Conservation (phyloP, 2,113 vertebrate species). For the Thermophis baileyi region DNA sequence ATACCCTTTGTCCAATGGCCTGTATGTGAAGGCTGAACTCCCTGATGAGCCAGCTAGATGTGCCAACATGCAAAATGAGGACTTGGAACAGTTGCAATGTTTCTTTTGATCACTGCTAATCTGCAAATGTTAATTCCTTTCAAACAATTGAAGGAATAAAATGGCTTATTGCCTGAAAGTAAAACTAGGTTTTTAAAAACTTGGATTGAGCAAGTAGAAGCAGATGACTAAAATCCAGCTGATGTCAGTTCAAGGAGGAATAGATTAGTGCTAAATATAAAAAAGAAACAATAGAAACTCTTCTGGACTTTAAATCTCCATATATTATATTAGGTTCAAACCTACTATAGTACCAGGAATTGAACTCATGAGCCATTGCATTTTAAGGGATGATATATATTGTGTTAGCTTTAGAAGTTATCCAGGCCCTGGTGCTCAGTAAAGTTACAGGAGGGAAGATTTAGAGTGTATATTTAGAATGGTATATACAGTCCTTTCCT, state of each 20-base stretch:
- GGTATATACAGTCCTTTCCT: neutral
- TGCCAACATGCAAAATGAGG: neutral
- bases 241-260: neutral
- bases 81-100: neutral
- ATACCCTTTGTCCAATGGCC: neutral
- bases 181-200: neutral
- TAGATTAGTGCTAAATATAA: neutral
- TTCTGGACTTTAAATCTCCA: conserved; percentile 6
- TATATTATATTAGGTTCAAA: neutral
- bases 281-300: neutral
- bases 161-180: neutral
- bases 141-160: neutral
- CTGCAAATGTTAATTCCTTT: neutral
- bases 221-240: conserved; percentile 5
- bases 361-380: neutral
- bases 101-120: conserved; percentile 1
- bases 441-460: neutral
- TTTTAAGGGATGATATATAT: neutral
- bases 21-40: neutral
- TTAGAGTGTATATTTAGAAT: neutral
- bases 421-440: neutral
- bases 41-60: neutral
- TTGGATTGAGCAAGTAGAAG: neutral
- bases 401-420: neutral
- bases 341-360: neutral